Percentiles rank a stretch among this genome's conserved stretches.
These are phyloP conservation scores for Tetraneura akinire DNA, from an alignment of 1,140 invertebrate species.

Conservation along the genomic window DNA sequence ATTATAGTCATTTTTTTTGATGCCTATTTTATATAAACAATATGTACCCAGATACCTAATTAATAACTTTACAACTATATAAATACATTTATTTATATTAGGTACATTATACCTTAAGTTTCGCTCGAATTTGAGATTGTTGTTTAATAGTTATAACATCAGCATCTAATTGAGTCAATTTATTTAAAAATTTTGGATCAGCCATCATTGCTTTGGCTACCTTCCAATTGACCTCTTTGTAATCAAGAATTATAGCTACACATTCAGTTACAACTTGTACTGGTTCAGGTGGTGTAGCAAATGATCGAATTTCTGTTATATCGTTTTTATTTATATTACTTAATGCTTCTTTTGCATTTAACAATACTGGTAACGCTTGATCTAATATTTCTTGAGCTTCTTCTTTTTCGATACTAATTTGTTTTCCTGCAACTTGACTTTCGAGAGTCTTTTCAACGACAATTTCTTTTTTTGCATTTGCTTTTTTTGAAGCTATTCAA, in stretches of 20 bases:
- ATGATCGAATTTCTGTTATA: conserved; percentile 88
- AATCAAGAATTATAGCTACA: conserved; percentile 77
- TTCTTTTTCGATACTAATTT: conserved; percentile 72
- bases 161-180: conserved; percentile 81
- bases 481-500: conserved; percentile 66
- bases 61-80: neutral
- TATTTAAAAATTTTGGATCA: conserved; percentile 79
- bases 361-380: conserved; percentile 78
- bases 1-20: conserved; percentile 74
- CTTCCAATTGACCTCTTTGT: conserved; percentile 87
- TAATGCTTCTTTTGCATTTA: conserved; percentile 76
- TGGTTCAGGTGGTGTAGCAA: conserved; percentile 84
- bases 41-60: neutral
- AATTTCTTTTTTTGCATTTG: conserved; percentile 73
- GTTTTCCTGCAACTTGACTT: conserved; percentile 75
- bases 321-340: conserved; percentile 82
- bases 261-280: conserved; percentile 81
- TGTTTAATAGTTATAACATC: conserved; percentile 76
- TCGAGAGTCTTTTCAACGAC: conserved; percentile 76
- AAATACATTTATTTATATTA: neutral
- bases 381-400: conserved; percentile 78
- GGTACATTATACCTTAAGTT: conserved; percentile 64
- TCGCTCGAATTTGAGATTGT: conserved; percentile 62
- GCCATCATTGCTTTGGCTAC: conserved; percentile 87
- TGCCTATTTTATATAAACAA: conserved; percentile 56